Evolutionary conservation across 2,888 invertebrate genomes (phyloP).

Genomic region (Caenorhabditis sp.): DNA sequence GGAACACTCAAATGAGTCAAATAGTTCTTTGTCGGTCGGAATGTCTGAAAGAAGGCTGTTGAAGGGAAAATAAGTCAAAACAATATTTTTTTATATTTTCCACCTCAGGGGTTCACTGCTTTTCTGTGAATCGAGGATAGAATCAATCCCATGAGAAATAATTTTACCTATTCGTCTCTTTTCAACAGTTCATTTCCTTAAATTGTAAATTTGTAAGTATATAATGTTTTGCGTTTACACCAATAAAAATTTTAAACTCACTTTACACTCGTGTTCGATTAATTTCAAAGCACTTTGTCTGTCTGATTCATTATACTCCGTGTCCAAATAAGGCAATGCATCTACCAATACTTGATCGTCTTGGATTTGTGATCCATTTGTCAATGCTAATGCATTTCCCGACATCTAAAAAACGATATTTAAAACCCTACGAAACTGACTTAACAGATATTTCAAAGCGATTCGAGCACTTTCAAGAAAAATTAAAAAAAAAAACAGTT

Average conservation of each 20-base stretch:
- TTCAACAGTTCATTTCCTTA: neutral
- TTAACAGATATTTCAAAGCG: neutral
- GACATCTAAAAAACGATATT: conserved; percentile 11
- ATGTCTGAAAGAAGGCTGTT: conserved; percentile 72
- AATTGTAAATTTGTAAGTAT: neutral
- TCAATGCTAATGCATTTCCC: conserved; percentile 40
- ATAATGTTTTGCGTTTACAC: neutral
- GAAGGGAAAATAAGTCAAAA: neutral
- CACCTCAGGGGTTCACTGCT: neutral
- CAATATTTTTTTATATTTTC: neutral
- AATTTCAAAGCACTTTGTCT: conserved; percentile 82
- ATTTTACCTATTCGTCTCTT: too few species aligned
- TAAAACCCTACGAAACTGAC: neutral
- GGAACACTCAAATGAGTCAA: conserved; percentile 84
- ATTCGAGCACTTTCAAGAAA: neutral
- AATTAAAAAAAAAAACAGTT: neutral
- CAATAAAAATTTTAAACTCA: conserved; percentile 71
- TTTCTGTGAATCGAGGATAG: too few species aligned
- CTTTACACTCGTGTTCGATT: conserved; percentile 96
- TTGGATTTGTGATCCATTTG: conserved; percentile 14
- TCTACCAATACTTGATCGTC: conserved; percentile 53
- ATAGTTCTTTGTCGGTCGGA: conserved; percentile 96
- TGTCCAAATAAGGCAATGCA: conserved; percentile 65
- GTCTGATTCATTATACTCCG: conserved; percentile 62
- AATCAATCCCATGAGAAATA: too few species aligned